Percentiles rank a stretch among this genome's conserved stretches.
Evolutionary conservation across 2,113 vertebrate genomes (phyloP).

Genomic region (Callipepla squamata): DNA sequence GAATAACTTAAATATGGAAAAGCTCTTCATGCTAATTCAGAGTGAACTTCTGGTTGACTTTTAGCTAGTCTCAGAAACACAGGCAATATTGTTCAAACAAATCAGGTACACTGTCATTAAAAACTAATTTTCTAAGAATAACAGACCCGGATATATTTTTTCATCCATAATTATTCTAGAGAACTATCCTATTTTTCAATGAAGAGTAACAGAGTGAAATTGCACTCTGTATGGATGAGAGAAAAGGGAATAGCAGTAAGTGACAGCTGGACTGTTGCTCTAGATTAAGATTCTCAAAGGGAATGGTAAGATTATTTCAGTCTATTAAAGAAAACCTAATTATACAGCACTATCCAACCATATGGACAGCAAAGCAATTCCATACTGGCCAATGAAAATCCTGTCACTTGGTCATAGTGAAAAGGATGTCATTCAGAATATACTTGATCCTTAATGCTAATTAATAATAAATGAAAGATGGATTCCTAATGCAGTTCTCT

Average conservation of each 20-base stretch:
- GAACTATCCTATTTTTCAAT: background rate
- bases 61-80: background rate
- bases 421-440: constrained; percentile 6
- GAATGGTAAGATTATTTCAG: background rate
- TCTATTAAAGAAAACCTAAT: constrained; percentile 31
- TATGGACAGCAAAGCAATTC: constrained; percentile 3
- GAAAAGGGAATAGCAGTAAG: background rate
- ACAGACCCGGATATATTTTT: background rate
- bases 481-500: constrained; percentile 13
- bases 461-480: constrained; percentile 46
- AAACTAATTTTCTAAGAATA: background rate
- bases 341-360: background rate
- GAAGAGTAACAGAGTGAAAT: background rate
- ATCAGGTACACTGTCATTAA: background rate
- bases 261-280: background rate
- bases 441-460: constrained; percentile 25
- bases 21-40: background rate
- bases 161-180: background rate
- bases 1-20: background rate
- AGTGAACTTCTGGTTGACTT: background rate
- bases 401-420: background rate
- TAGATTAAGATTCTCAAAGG: constrained; percentile 18
- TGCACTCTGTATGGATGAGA: background rate
- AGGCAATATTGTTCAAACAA: background rate
- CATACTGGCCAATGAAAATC: background rate